Conservation (phyloP, 2,888 invertebrate genomes). For the Mimas tiliae region DNA sequence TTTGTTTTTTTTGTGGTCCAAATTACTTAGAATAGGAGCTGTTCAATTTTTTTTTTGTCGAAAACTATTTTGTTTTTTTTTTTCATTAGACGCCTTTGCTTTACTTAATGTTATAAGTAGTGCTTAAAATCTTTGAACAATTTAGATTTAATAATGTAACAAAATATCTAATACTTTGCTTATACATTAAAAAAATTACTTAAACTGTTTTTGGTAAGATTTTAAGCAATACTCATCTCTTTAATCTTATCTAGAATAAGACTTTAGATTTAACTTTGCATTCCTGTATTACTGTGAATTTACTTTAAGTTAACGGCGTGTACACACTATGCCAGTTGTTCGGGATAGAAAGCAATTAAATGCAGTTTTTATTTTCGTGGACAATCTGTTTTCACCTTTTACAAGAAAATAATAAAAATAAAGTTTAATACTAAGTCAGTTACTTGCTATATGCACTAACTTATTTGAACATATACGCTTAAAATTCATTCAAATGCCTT, state of each 20-base stretch:
- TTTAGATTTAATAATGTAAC: slow-evolving; percentile 2
- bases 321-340: slow-evolving; percentile 2
- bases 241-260: slow-evolving; percentile 6
- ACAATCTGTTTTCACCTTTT: too few relatives aligned
- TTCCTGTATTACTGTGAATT: slow-evolving; percentile 35
- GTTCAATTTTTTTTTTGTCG: too few relatives aligned
- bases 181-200: neutral
- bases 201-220: neutral
- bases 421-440: too few relatives aligned
- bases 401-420: too few relatives aligned
- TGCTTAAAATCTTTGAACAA: slow-evolving; percentile 6
- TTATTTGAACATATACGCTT: too few relatives aligned
- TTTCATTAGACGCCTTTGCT: neutral
- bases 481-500: too few relatives aligned
- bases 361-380: neutral
- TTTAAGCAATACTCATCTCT: slow-evolving; percentile 11
- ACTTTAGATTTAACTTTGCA: slow-evolving; percentile 35
- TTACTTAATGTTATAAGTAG: neutral
- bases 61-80: neutral
- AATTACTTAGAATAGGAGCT: too few relatives aligned
- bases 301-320: neutral
- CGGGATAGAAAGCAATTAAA: neutral
- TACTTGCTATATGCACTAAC: neutral
- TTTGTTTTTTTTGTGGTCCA: neutral
- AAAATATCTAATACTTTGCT: neutral